Percentiles rank a stretch among this genome's conserved stretches.
These are phyloP conservation scores for Eilema griseolum DNA, from an alignment of 2,888 invertebrate species.

Conservation along the genomic window DNA sequence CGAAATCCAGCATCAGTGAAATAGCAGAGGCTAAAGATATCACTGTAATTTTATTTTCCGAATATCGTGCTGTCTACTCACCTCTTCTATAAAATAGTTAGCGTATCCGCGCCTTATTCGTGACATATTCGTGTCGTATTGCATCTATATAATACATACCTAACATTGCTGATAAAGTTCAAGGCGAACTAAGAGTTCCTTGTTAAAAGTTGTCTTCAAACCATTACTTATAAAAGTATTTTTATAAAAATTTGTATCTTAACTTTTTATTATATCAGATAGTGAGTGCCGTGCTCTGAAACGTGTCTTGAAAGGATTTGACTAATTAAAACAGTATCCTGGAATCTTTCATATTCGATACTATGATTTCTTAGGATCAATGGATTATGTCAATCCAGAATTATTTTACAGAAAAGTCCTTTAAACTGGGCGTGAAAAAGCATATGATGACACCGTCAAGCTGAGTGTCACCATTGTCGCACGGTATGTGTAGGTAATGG, in stretches of 20 bases:
- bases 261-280: background rate
- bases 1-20: too few relatives aligned
- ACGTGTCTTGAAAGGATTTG: constrained; percentile 1
- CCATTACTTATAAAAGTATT: background rate
- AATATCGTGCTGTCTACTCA: too few relatives aligned
- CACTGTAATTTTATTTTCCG: too few relatives aligned
- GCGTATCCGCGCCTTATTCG: too few relatives aligned
- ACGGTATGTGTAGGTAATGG: too few relatives aligned
- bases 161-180: background rate
- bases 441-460: too few relatives aligned
- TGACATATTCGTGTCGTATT: too few relatives aligned
- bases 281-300: background rate
- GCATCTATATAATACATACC: too few relatives aligned
- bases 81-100: too few relatives aligned
- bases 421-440: too few relatives aligned
- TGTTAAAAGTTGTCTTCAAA: background rate
- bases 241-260: background rate
- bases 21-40: too few relatives aligned
- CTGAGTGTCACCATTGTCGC: too few relatives aligned
- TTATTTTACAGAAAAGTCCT: background rate
- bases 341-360: background rate
- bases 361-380: background rate
- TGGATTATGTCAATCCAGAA: background rate
- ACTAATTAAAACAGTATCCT: background rate
- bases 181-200: background rate